phyloP scores from a whole-genome alignment of 1,140 invertebrate species.

The Cataglyphis hispanica region DNA sequence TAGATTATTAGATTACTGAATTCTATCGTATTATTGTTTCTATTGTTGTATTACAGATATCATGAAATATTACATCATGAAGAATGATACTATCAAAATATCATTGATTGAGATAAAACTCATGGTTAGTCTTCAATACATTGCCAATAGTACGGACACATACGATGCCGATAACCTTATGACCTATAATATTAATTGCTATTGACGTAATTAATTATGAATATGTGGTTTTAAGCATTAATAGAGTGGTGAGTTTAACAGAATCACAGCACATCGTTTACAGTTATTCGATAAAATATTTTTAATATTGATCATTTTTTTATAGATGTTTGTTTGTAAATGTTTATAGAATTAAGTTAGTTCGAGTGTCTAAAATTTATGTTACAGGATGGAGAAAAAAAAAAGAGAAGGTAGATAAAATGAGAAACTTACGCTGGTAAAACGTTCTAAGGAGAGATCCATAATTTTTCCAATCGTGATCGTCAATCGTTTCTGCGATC shows the following conservation, averaged over 20 bases:
- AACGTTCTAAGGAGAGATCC: constrained; percentile 54
- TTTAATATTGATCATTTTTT: background rate
- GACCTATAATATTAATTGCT: constrained; percentile 23
- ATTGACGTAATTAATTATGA: background rate
- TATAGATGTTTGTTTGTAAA: background rate
- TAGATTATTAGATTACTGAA: background rate
- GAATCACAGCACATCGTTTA: background rate
- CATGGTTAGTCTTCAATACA: constrained; percentile 1
- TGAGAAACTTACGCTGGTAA: constrained; percentile 42
- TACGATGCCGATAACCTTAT: constrained; percentile 44
- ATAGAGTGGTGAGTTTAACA: background rate
- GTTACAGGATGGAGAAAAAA: background rate
- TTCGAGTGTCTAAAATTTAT: background rate
- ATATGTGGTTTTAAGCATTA: background rate
- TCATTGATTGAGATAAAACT: background rate
- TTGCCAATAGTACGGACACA: constrained; percentile 22
- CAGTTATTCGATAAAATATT: background rate
- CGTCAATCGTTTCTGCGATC: constrained; percentile 47
- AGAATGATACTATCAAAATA: background rate
- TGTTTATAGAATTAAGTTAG: background rate
- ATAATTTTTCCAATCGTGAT: constrained; percentile 54
- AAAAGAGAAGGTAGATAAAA: background rate
- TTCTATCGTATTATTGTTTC: background rate
- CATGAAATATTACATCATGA: background rate
- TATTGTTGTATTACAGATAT: background rate